These are phyloP conservation scores for Apeira syringaria DNA, from an alignment of 2,888 invertebrate genomes.

Conservation along the genomic window DNA sequence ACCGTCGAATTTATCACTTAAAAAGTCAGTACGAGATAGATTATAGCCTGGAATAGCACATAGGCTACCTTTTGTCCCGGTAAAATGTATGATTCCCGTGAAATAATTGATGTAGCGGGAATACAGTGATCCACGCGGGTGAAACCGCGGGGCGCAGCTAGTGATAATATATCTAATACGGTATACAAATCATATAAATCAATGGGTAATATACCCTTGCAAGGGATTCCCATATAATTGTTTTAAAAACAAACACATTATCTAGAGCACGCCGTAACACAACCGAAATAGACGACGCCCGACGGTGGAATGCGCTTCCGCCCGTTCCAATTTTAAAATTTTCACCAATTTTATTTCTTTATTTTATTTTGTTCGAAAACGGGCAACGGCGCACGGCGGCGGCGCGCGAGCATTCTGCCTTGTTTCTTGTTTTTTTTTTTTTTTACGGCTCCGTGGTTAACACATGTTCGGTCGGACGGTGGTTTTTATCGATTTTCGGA, in stretches of 20 bases:
- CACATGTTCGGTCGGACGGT: conserved; percentile 7
- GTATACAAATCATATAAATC: too few species aligned
- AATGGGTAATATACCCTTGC: conserved; percentile 7
- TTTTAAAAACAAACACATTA: conserved; percentile 29
- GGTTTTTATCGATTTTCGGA: conserved; percentile 14
- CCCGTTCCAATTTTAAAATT: conserved; percentile 45
- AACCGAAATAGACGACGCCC: conserved; percentile 55
- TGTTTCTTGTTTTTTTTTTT: not conserved
- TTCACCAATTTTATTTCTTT: conserved; percentile 40
- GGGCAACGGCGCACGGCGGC: conserved; percentile 14
- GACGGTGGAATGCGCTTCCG: conserved; percentile 58
- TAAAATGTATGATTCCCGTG: too few species aligned
- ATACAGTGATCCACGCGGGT: too few species aligned
- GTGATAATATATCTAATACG: too few species aligned
- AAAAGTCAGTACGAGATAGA: too few species aligned
- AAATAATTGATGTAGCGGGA: too few species aligned
- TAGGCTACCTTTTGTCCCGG: too few species aligned
- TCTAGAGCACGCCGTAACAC: conserved; percentile 35
- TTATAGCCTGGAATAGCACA: too few species aligned
- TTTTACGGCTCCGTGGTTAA: conserved; percentile 9
- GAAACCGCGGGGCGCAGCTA: too few species aligned
- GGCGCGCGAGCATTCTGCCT: conserved; percentile 6
- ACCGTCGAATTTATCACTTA: too few species aligned
- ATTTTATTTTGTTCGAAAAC: conserved; percentile 38
- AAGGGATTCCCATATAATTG: conserved; percentile 20